phyloP scores from a whole-genome alignment of 2,888 invertebrate genomes.

The Barypeithes pellucidus region DNA sequence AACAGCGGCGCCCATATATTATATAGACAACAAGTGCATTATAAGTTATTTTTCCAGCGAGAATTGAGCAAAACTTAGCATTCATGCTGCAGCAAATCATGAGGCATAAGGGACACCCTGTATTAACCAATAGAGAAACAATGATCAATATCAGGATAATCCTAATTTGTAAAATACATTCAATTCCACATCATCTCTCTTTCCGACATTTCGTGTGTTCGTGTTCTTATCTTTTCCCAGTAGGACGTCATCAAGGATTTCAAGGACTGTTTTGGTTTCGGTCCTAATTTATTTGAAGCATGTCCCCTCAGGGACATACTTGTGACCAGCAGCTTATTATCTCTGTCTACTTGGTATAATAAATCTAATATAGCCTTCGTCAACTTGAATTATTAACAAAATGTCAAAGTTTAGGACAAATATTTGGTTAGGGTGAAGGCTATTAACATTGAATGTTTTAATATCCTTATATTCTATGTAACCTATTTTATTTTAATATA shows the following conservation, averaged over 20 bases:
- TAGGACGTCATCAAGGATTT: slow-evolving; percentile 14
- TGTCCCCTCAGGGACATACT: slow-evolving; percentile 10
- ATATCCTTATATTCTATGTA: no score
- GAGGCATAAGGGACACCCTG: no score
- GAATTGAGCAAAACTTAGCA: no score
- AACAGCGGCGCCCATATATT: background rate
- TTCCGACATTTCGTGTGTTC: background rate
- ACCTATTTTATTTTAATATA: no score
- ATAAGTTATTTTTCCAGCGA: no score
- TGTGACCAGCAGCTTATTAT: slow-evolving; percentile 20
- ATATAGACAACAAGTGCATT: no score
- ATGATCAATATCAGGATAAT: background rate
- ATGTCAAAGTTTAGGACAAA: slow-evolving; percentile 15
- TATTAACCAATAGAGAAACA: background rate
- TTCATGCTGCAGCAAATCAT: no score
- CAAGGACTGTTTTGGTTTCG: slow-evolving; percentile 20
- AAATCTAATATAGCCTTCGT: slow-evolving; percentile 18
- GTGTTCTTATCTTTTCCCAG: slow-evolving; percentile 4
- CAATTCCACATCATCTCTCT: background rate
- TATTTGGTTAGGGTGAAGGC: background rate
- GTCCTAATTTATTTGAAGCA: slow-evolving; percentile 15
- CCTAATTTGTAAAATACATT: background rate
- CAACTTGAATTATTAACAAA: slow-evolving; percentile 14
- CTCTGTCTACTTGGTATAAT: slow-evolving; percentile 2
- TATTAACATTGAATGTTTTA: no score